phyloP scores from a whole-genome alignment of 2,113 vertebrate species.

The Antechinus flavipes region DNA sequence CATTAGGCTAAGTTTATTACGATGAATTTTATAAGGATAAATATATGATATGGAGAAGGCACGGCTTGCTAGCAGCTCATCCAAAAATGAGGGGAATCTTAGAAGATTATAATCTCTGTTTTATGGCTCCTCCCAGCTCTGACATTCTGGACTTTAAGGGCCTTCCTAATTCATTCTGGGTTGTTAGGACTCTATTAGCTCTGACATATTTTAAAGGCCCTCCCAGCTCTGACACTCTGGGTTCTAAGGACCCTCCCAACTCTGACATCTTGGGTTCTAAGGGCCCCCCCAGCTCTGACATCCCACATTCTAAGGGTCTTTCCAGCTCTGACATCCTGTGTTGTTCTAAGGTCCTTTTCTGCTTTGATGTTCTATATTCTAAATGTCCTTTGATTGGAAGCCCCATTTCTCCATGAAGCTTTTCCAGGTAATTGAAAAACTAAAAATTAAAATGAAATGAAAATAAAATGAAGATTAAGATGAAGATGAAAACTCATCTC shows the following conservation, averaged over 20 bases:
- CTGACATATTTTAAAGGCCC: background rate
- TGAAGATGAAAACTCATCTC: background rate
- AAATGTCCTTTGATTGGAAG: background rate
- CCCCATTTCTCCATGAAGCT: background rate
- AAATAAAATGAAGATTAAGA: too few relatives aligned
- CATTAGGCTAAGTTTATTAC: background rate
- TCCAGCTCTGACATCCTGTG: background rate
- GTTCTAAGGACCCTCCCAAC: too few relatives aligned
- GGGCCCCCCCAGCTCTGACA: background rate
- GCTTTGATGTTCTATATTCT: background rate
- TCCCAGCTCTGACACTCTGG: too few relatives aligned
- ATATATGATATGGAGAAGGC: background rate
- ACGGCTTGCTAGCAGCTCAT: background rate
- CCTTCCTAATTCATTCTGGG: background rate
- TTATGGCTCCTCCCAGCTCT: background rate
- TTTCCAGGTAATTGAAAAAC: background rate
- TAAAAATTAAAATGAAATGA: too few relatives aligned
- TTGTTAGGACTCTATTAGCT: too few relatives aligned
- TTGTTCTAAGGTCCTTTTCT: background rate
- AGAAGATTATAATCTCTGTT: background rate
- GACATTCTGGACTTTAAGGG: background rate
- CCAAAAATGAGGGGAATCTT: background rate
- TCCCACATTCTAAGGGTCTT: background rate
- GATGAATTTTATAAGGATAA: too few relatives aligned
- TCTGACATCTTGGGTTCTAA: too few relatives aligned